Evolutionary conservation across 2,113 vertebrate genomes (phyloP).

Genomic region (Lepisosteus oculatus): DNA sequence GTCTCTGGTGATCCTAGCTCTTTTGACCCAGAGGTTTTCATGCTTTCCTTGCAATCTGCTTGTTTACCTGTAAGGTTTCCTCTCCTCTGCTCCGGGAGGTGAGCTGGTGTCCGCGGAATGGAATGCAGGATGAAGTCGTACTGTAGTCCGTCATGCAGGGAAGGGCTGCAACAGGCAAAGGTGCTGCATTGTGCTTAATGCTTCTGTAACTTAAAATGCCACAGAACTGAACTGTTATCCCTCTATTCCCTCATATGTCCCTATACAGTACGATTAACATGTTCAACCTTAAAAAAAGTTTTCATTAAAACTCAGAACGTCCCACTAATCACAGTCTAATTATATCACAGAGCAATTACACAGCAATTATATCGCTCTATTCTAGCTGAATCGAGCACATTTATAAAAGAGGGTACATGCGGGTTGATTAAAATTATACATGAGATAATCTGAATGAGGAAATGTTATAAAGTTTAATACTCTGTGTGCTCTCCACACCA

Average conservation of each 20-base stretch:
- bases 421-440: constrained; percentile 59
- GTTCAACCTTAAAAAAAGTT: constrained; percentile 16
- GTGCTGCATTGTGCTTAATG: background rate
- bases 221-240: background rate
- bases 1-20: too few relatives aligned
- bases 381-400: constrained; percentile 45
- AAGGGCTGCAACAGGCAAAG: too few relatives aligned
- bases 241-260: background rate
- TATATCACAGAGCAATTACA: constrained; percentile 58
- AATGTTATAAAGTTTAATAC: constrained; percentile 44
- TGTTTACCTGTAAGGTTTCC: too few relatives aligned
- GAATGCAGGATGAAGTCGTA: too few relatives aligned
- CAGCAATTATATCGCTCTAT: constrained; percentile 52
- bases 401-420: constrained; percentile 50
- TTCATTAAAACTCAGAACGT: constrained; percentile 45
- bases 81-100: background rate
- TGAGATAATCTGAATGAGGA: constrained; percentile 42
- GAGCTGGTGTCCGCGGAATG: background rate
- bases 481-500: constrained; percentile 31
- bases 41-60: too few relatives aligned
- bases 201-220: background rate
- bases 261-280: constrained; percentile 17
- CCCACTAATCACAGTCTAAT: constrained; percentile 51
- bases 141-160: too few relatives aligned
- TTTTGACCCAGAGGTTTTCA: too few relatives aligned